phyloP scores from a whole-genome alignment of 2,888 invertebrate species.

The Neocrepidodera transversa region DNA sequence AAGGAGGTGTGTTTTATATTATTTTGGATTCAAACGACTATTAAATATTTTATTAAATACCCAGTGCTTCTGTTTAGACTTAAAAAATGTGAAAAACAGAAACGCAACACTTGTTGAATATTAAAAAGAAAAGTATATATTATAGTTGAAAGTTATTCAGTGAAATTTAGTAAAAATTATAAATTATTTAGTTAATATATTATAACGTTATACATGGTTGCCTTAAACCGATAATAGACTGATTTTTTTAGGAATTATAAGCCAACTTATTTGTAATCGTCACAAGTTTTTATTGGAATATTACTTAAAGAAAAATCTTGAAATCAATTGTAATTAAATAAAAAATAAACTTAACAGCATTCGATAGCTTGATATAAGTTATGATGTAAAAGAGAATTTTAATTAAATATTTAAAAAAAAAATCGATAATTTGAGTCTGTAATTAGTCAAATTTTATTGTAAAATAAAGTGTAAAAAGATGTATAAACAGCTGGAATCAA shows the following conservation, averaged over 20 bases:
- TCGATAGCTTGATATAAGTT: no score
- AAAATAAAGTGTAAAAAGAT: no score
- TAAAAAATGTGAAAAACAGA: neutral
- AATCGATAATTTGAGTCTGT: no score
- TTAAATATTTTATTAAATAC: slow-evolving; percentile 1
- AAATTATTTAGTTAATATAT: slow-evolving; percentile 36
- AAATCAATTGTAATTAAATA: no score
- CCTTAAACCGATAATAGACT: slow-evolving; percentile 54
- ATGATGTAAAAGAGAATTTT: no score
- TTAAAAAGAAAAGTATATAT: slow-evolving; percentile 8
- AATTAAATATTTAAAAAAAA: no score
- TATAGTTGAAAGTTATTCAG: slow-evolving; percentile 15
- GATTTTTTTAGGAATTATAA: slow-evolving; percentile 47
- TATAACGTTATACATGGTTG: slow-evolving; percentile 50
- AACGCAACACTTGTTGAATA: slow-evolving; percentile 4
- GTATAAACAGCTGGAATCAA: no score
- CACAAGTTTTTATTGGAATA: neutral
- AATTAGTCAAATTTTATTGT: no score
- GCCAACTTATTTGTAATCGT: neutral
- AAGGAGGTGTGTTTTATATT: slow-evolving; percentile 73
- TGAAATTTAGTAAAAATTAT: slow-evolving; percentile 9
- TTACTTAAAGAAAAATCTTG: no score
- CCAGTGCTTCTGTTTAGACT: slow-evolving; percentile 6
- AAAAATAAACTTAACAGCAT: no score
- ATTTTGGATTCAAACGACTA: slow-evolving; percentile 1